Evolutionary conservation across 2,113 vertebrate genomes (phyloP).

Genomic region (Hippocampus comes): DNA sequence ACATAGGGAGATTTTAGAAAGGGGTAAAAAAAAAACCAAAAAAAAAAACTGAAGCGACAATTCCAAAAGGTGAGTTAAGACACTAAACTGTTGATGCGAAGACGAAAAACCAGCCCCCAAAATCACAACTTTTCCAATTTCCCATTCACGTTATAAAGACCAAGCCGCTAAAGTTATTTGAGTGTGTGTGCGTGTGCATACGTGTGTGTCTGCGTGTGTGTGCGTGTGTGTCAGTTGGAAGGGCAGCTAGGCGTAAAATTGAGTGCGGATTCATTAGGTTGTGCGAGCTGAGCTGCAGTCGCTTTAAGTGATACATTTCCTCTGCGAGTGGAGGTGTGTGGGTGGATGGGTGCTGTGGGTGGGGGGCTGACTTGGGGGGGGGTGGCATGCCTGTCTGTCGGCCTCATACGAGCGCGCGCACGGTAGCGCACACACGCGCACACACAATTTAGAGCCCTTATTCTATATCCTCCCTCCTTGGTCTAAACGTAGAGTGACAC

Average conservation of each 20-base stretch:
- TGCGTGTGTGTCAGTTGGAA: conserved; percentile 42
- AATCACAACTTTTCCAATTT: conserved; percentile 60
- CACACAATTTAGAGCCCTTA: conserved; percentile 42
- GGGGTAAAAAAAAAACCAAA: too few species aligned
- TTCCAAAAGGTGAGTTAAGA: conserved; percentile 33
- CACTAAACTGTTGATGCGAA: conserved; percentile 44
- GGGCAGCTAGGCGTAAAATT: conserved; percentile 72
- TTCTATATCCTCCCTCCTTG: conserved; percentile 61
- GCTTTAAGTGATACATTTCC: conserved; percentile 73
- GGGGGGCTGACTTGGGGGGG: conserved; percentile 48
- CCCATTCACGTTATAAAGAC: conserved; percentile 49
- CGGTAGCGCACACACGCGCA: conserved; percentile 19
- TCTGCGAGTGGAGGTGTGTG: conserved; percentile 63
- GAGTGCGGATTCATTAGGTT: conserved; percentile 73
- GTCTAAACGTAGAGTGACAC: conserved; percentile 60
- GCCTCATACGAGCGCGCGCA: conserved; percentile 41
- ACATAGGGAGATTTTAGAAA: too few species aligned
- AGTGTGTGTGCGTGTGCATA: conserved; percentile 11
- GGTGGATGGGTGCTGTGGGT: conserved; percentile 42
- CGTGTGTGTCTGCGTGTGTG: conserved; percentile 30
- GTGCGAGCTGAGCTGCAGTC: conserved; percentile 68
- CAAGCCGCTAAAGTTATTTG: conserved; percentile 46
- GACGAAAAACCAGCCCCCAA: conserved; percentile 45
- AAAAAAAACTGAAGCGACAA: background rate
- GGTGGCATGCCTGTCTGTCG: conserved; percentile 47